phyloP scores from a whole-genome alignment of 2,113 vertebrate genomes.

The Catharus minimus region DNA sequence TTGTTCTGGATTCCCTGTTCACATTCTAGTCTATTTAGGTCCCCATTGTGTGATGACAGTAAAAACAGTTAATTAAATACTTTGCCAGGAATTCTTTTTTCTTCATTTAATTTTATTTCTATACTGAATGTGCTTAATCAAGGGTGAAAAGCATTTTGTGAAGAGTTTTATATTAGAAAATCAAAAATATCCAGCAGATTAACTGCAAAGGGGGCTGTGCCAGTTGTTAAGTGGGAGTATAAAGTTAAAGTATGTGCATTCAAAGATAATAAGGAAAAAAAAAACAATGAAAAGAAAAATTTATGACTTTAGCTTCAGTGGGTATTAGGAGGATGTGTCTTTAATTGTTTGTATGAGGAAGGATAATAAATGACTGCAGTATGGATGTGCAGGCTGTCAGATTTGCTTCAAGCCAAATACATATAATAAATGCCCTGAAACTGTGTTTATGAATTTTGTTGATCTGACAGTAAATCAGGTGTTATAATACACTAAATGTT shows the following conservation, averaged over 20 bases:
- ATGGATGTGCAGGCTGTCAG: not conserved
- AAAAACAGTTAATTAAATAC: slow-evolving; percentile 24
- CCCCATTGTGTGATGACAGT: not conserved
- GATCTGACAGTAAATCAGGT: slow-evolving; percentile 33
- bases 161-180: not conserved
- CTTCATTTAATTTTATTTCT: slow-evolving; percentile 15
- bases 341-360: not conserved
- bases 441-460: not conserved
- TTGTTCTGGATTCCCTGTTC: not conserved
- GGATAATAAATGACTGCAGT: not conserved
- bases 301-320: not conserved
- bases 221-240: not conserved
- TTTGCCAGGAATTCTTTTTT: not conserved
- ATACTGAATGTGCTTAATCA: slow-evolving; percentile 3
- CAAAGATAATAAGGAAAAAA: not conserved
- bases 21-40: not conserved
- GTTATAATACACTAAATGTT: slow-evolving; percentile 5
- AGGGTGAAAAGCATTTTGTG: not conserved
- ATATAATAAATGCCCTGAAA: slow-evolving; percentile 25
- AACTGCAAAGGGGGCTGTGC: not conserved
- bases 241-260: not conserved
- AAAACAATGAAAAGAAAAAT: not conserved
- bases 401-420: not conserved
- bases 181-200: not conserved
- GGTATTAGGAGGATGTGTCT: not conserved